Conservation (phyloP, 2,888 invertebrate species). For the Herminia tarsipennalis region DNA sequence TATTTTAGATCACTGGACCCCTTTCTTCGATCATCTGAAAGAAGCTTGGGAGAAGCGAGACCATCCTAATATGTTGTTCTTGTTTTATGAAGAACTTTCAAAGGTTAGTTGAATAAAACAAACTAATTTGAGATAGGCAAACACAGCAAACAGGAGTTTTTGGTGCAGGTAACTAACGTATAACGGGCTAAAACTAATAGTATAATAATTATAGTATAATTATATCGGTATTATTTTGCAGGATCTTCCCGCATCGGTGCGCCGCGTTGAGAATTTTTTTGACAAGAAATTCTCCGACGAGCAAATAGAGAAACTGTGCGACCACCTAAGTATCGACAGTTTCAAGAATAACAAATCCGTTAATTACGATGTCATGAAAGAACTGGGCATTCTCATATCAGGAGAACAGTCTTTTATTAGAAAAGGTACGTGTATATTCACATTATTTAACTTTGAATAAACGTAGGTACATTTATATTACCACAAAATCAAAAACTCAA, state of each 20-base stretch:
- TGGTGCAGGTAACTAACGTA: not conserved
- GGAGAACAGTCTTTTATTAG: constrained; percentile 88
- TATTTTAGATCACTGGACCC: constrained; percentile 88
- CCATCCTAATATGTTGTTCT: constrained; percentile 89
- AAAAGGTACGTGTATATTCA: constrained; percentile 76
- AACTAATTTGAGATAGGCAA: too few relatives aligned
- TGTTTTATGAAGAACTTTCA: constrained; percentile 93
- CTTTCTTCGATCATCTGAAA: constrained; percentile 92
- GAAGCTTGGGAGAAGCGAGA: constrained; percentile 90
- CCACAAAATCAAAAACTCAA: too few relatives aligned
- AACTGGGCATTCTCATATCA: constrained; percentile 85
- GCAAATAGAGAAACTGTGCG: constrained; percentile 86
- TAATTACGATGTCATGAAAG: constrained; percentile 88
- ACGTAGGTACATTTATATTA: too few relatives aligned
- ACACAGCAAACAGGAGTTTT: too few relatives aligned
- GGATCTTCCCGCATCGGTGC: constrained; percentile 86
- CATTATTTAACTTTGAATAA: not conserved
- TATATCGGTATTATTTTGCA: constrained; percentile 53
- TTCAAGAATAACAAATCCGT: constrained; percentile 93
- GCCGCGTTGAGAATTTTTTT: constrained; percentile 87
- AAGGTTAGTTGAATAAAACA: constrained; percentile 70
- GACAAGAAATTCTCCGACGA: constrained; percentile 83
- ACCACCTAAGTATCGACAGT: constrained; percentile 92
- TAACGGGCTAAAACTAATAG: not conserved
- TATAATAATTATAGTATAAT: not conserved